Evolutionary conservation across 2,888 invertebrate genomes (phyloP).

Genomic region (Rhodophaea formosa): DNA sequence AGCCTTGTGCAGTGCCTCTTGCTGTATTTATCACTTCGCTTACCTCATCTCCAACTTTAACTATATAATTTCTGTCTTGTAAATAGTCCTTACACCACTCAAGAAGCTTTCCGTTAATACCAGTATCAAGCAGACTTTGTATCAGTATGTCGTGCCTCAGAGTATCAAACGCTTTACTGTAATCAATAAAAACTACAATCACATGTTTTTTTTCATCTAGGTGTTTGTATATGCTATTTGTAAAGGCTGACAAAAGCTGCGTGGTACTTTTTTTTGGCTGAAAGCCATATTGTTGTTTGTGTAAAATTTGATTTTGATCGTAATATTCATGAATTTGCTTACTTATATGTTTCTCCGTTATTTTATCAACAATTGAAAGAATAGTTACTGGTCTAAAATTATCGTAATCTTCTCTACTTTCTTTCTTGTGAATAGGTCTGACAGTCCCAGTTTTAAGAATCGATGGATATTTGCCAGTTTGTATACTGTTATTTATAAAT

Average conservation of each 20-base stretch:
- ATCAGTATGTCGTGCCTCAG: constrained; percentile 22
- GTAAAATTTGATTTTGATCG: not conserved
- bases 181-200: constrained; percentile 26
- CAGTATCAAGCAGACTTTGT: constrained; percentile 8
- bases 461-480: not conserved
- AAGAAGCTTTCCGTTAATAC: constrained; percentile 20
- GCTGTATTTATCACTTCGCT: constrained; percentile 15
- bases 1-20: constrained; percentile 25
- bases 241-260: not conserved
- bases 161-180: constrained; percentile 28
- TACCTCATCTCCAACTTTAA: constrained; percentile 7
- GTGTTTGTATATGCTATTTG: constrained; percentile 15
- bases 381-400: not conserved
- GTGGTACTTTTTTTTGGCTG: not conserved
- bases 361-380: not conserved
- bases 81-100: constrained; percentile 24
- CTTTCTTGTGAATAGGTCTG: not conserved
- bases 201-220: constrained; percentile 24
- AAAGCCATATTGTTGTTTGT: not conserved
- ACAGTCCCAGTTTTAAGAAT: not conserved
- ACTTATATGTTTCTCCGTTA: not conserved
- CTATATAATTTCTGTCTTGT: constrained; percentile 13
- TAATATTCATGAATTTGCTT: not conserved
- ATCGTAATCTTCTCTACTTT: not conserved
- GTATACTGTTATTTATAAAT: not conserved